A percentile compares a stretch with the other conserved stretches of the same genome.
Conservation (phyloP, 35 echinoderm and acorn worm genomes). For the Apostichopus californicus region DNA sequence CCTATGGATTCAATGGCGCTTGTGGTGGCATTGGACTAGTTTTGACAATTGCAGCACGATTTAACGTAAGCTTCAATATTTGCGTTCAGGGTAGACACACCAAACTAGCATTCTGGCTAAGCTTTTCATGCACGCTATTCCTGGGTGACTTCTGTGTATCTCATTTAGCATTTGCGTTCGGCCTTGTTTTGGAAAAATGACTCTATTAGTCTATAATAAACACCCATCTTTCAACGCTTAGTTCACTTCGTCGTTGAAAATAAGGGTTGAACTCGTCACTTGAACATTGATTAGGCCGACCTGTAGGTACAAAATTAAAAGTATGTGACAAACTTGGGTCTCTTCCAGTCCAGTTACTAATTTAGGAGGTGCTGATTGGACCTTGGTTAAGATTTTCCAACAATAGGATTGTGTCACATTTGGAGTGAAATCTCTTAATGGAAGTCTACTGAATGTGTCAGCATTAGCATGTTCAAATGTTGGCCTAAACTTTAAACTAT, state of each 20-base stretch:
- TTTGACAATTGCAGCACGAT: no score
- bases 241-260: slow-evolving; percentile 47
- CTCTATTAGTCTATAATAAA: slow-evolving; percentile 63
- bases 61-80: no score
- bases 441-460: slow-evolving; percentile 54
- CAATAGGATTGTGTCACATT: not conserved
- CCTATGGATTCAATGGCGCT: no score
- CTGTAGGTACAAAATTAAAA: no score
- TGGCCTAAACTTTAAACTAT: slow-evolving; percentile 45
- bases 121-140: no score
- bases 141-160: slow-evolving; percentile 56
- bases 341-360: not conserved
- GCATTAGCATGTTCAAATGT: slow-evolving; percentile 38
- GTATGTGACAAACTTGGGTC: no score
- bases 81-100: no score
- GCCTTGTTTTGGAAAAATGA: slow-evolving; percentile 49
- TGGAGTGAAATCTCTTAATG: not conserved
- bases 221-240: slow-evolving; percentile 55
- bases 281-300: no score
- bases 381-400: not conserved
- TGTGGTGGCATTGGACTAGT: no score
- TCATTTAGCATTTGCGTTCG: slow-evolving; percentile 48
- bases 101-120: no score
- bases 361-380: not conserved
- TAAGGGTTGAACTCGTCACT: not conserved